These are phyloP conservation scores for Drosophila atripex DNA, from an alignment of 2,888 invertebrate genomes.

Conservation along the genomic window DNA sequence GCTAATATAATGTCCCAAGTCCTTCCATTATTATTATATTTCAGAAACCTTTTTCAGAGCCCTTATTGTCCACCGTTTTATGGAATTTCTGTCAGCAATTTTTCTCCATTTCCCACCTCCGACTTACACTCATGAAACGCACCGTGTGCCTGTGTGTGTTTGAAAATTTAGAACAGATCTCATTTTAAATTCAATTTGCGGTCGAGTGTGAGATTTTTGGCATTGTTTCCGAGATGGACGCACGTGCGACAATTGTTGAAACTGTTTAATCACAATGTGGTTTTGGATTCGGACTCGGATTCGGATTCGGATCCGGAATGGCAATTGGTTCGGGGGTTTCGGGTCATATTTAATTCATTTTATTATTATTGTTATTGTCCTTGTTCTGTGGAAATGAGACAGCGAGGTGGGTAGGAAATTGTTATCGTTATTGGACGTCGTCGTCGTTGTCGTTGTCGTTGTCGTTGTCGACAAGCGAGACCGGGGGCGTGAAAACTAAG, in stretches of 20 bases:
- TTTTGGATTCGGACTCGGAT: constrained; percentile 23
- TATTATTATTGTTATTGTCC: constrained; percentile 72
- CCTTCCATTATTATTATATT: no score
- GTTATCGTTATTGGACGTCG: constrained; percentile 55
- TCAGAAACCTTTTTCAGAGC: no score
- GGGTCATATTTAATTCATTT: constrained; percentile 77
- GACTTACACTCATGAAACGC: constrained; percentile 9
- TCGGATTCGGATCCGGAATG: background rate
- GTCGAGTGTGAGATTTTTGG: constrained; percentile 53
- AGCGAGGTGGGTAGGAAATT: constrained; percentile 22
- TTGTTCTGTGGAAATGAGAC: constrained; percentile 36
- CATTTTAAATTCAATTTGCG: constrained; percentile 72
- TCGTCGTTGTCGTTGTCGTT: background rate
- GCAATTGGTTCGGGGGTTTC: no score
- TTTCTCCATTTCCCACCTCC: background rate
- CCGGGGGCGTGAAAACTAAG: constrained; percentile 34
- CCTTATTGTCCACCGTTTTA: no score
- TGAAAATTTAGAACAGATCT: constrained; percentile 28
- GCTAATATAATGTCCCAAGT: no score
- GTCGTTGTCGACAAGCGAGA: no score
- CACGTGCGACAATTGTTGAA: constrained; percentile 65
- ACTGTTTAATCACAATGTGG: constrained; percentile 74
- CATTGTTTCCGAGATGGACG: constrained; percentile 44
- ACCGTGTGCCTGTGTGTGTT: no score
- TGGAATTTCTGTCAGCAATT: no score